Conservation (phyloP, 1,140 invertebrate species). For the Pseudoatta argentina region DNA sequence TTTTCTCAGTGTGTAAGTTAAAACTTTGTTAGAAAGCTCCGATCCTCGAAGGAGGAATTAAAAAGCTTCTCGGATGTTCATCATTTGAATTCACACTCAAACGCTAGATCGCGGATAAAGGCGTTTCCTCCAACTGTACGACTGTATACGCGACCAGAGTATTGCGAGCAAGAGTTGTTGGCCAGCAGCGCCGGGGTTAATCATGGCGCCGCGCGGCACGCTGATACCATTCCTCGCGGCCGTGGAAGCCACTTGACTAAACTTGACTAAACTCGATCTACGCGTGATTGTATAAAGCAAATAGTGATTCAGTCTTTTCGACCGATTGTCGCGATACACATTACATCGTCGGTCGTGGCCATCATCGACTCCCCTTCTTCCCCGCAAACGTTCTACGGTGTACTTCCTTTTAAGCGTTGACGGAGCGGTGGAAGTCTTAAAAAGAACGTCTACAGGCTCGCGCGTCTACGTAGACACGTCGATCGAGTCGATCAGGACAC, state of each 20-base stretch:
- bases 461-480: background rate
- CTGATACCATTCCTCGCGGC: background rate
- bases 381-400: background rate
- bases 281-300: background rate
- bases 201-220: slow-evolving; percentile 19
- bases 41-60: background rate
- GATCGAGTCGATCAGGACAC: background rate
- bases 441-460: no score
- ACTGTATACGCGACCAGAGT: background rate
- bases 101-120: background rate
- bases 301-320: background rate
- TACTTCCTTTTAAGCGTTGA: background rate
- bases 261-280: slow-evolving; percentile 40
- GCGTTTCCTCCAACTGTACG: background rate
- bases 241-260: slow-evolving; percentile 29
- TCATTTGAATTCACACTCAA: background rate
- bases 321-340: background rate
- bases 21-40: no score
- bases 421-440: background rate
- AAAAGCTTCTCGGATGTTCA: background rate
- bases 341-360: background rate
- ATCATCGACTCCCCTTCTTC: background rate
- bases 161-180: background rate
- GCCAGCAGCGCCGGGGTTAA: slow-evolving; percentile 32
- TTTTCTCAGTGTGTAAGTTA: no score